Conservation (phyloP, 2,888 invertebrate species). For the Latrodectus hesperus region DNA sequence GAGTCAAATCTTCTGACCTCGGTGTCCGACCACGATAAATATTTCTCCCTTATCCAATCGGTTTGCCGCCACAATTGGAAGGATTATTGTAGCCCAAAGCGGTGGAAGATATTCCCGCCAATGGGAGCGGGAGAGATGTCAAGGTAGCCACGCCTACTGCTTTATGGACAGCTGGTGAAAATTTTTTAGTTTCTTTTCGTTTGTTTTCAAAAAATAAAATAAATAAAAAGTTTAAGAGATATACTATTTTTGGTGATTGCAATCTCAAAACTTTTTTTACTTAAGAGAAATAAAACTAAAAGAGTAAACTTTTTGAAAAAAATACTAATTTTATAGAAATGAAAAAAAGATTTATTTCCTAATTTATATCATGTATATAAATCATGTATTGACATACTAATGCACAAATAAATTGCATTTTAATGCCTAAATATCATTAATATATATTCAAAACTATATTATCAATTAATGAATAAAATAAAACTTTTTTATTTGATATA, state of each 20-base stretch:
- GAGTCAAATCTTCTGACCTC: slow-evolving; percentile 59
- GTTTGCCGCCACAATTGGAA: slow-evolving; percentile 64
- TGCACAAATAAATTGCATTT: too few relatives aligned
- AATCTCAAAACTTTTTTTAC: background rate
- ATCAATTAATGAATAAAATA: too few relatives aligned
- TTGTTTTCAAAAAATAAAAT: too few relatives aligned
- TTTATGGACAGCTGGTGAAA: background rate
- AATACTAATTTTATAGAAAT: background rate
- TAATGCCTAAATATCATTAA: too few relatives aligned
- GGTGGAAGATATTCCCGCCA: slow-evolving; percentile 22
- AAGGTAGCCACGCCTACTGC: slow-evolving; percentile 33
- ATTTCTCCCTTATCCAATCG: slow-evolving; percentile 62
- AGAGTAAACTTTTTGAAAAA: background rate
- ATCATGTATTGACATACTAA: too few relatives aligned
- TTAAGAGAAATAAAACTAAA: background rate
- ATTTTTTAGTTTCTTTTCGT: too few relatives aligned
- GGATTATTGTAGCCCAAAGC: slow-evolving; percentile 58
- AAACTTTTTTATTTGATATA: too few relatives aligned
- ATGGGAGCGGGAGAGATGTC: slow-evolving; percentile 2
- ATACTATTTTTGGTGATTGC: too few relatives aligned
- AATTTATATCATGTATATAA: too few relatives aligned
- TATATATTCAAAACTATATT: too few relatives aligned
- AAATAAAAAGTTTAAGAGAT: too few relatives aligned
- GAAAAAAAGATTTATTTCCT: too few relatives aligned
- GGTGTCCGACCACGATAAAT: slow-evolving; percentile 61